Evolutionary conservation across 2,113 vertebrate genomes (phyloP).

Genomic region (Nicator chloris): DNA sequence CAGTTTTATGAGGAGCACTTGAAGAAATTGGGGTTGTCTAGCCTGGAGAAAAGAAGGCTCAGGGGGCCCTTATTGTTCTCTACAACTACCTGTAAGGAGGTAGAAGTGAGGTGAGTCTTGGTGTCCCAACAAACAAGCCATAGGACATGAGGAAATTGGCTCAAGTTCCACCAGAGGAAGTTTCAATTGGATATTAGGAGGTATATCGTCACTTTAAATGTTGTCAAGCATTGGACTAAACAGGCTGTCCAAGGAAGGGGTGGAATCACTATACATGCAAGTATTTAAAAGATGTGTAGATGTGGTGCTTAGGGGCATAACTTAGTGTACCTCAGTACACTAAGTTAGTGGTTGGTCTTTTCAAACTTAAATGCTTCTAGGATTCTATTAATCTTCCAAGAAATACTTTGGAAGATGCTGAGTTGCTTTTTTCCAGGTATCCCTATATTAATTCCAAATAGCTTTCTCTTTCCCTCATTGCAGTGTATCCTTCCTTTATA

Average conservation of each 20-base stretch:
- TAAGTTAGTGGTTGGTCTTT: background rate
- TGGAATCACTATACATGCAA: background rate
- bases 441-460: background rate
- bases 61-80: background rate
- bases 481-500: background rate
- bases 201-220: background rate
- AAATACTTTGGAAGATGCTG: background rate
- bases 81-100: background rate
- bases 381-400: background rate
- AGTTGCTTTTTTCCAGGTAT: background rate
- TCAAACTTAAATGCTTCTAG: background rate
- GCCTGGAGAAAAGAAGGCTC: background rate
- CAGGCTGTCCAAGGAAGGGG: background rate
- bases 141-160: background rate
- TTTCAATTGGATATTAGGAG: background rate
- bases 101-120: background rate
- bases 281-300: accelerated
- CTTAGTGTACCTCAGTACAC: background rate
- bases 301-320: background rate
- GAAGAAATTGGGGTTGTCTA: background rate
- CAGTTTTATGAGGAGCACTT: background rate
- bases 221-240: background rate
- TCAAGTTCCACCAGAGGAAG: background rate
- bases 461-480: background rate
- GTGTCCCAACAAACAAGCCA: background rate